A percentile compares a stretch with the other conserved stretches of the same genome.
phyloP scores from a whole-genome alignment of 2,113 vertebrate genomes.

The Rhea americana region DNA sequence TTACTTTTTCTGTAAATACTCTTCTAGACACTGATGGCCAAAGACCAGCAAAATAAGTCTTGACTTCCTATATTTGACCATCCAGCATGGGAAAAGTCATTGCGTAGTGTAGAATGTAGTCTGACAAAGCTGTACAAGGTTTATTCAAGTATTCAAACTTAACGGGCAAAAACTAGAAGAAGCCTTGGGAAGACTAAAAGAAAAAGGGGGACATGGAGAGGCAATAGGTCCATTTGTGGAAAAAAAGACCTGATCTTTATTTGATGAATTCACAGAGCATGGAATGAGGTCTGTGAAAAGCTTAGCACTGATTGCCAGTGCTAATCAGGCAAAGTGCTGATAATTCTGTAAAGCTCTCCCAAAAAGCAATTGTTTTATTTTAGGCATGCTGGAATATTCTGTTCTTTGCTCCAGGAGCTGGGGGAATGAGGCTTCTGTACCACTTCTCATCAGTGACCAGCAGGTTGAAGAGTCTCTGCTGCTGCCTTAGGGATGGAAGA shows the following conservation, averaged over 20 bases:
- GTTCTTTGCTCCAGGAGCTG: neutral
- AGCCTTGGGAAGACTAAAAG: no score
- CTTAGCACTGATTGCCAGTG: neutral
- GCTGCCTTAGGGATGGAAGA: neutral
- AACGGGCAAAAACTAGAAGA: neutral
- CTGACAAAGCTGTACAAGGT: no score
- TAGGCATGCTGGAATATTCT: neutral
- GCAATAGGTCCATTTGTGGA: neutral
- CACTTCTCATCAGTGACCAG: neutral
- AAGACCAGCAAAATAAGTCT: neutral
- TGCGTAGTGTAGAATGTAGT: neutral
- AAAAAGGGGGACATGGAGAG: neutral
- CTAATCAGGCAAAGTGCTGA: neutral
- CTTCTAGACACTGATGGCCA: neutral
- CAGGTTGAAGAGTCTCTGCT: neutral
- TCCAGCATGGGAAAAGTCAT: neutral
- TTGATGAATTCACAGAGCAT: neutral
- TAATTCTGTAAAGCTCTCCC: neutral
- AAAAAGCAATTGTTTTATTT: neutral
- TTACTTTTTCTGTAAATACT: neutral
- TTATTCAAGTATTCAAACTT: neutral
- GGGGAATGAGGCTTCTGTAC: neutral
- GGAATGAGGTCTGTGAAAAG: neutral
- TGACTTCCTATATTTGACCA: neutral
- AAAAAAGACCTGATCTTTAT: neutral